phyloP scores from a whole-genome alignment of 2,113 vertebrate species.

The Syngnathus scovelli region DNA sequence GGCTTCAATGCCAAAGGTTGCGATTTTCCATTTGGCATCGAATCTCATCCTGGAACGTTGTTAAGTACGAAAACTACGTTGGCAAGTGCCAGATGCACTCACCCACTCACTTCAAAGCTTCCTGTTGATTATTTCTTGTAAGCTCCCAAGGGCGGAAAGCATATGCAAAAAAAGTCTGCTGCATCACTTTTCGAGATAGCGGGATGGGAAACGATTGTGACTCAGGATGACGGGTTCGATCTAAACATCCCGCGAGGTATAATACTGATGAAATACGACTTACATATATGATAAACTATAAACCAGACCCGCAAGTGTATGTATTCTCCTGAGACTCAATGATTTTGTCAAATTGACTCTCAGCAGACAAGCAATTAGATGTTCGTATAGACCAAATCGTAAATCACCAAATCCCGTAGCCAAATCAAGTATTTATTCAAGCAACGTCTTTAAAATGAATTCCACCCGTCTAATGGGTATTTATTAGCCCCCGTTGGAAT shows the following conservation, averaged over 20 bases:
- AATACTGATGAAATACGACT: background rate
- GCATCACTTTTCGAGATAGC: background rate
- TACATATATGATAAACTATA: background rate
- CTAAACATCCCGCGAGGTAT: too few species aligned
- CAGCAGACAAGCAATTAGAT: background rate
- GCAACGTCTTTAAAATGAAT: conserved; percentile 1
- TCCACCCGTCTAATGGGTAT: background rate
- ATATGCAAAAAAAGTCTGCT: conserved; percentile 12
- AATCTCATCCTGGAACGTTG: conserved; percentile 24
- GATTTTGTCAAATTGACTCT: conserved; percentile 4
- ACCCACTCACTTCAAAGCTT: conserved; percentile 36
- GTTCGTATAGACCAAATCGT: background rate
- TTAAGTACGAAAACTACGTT: conserved; percentile 19
- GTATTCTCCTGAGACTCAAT: background rate
- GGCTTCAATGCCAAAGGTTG: conserved; percentile 17
- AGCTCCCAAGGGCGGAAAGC: background rate
- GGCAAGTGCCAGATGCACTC: conserved; percentile 34
- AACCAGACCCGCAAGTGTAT: background rate
- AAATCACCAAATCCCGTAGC: background rate
- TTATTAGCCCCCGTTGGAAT: background rate
- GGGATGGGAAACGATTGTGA: background rate
- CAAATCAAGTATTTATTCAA: background rate
- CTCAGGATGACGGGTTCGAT: conserved; percentile 1
- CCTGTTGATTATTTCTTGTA: conserved; percentile 32
- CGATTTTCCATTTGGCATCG: conserved; percentile 17